Evolutionary conservation across 1,140 invertebrate species (phyloP).

Genomic region (Maconellicoccus hirsutus): DNA sequence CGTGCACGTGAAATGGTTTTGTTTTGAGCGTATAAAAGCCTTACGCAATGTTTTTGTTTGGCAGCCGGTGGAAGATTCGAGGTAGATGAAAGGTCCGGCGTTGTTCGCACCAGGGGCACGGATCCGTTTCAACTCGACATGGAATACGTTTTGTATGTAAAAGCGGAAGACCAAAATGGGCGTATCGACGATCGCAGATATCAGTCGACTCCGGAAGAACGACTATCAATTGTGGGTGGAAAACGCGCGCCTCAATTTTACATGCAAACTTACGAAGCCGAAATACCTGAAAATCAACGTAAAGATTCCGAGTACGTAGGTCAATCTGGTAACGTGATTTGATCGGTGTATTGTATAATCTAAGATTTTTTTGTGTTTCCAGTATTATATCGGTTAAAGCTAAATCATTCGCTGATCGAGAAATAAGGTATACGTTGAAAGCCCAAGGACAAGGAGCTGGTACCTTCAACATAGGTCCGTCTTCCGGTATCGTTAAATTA

Average conservation of each 20-base stretch:
- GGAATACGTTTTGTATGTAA: constrained; percentile 91
- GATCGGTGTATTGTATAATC: not conserved
- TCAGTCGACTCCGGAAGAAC: constrained; percentile 81
- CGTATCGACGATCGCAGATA: constrained; percentile 74
- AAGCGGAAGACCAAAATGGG: constrained; percentile 90
- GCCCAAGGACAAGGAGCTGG: constrained; percentile 87
- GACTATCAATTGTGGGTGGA: constrained; percentile 83
- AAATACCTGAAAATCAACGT: constrained; percentile 90
- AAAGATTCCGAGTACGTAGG: constrained; percentile 87
- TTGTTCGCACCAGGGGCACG: constrained; percentile 78
- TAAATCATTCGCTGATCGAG: constrained; percentile 88
- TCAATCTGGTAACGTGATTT: not conserved
- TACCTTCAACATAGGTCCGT: constrained; percentile 88
- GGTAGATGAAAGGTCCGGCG: constrained; percentile 82
- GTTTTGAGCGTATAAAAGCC: not conserved
- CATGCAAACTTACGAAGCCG: constrained; percentile 81
- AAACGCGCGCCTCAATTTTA: constrained; percentile 90
- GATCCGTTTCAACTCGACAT: constrained; percentile 89
- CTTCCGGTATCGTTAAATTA: constrained; percentile 83
- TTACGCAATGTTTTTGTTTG: not conserved
- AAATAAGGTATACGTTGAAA: constrained; percentile 86
- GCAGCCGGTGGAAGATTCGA: constrained; percentile 64
- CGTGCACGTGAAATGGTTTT: not conserved
- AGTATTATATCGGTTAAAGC: constrained; percentile 93
- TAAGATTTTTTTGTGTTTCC: constrained; percentile 29